Base-by-base conservation (phyloP, 2,797 vertebrate species). In the Tauraco hartlaubi region DNA sequence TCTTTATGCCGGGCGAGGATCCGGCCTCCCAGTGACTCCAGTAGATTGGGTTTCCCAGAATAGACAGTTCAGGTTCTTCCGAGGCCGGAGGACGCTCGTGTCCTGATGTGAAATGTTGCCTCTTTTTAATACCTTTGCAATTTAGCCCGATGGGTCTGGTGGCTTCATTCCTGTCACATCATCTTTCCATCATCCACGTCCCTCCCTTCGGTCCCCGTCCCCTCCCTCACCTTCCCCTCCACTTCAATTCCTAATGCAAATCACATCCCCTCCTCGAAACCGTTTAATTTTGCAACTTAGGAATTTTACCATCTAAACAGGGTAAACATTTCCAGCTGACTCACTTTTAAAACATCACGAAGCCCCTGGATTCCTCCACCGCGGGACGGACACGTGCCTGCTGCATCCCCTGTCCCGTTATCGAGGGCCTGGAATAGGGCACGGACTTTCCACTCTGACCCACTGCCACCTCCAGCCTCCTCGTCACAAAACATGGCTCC, bases 181-280 rank as follows among this genome's bases (percentile, higher is more conserved):
- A 81, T 84, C 88, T 85, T 85, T 62, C 83, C 80, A 93, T 94
- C 85, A 92, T 62, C 49, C 85, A 46, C 48, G 46, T 51, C 77
- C 80, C 33, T 92, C 64, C 74, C 88, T 31, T 63, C 37, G 44
- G n/a, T 84, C 39, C 69, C 63, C 14, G 3, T 61, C 71, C 75
- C 88, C 77, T 72, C 92, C 93, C 72, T 90, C 89, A 74, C 78
- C 79, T 88, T 77, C 93, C 75, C 88, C 76, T 94, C 76, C 3
- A 12, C 66, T 84, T 95, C 81, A 92, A 88, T 96, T 92, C 92
- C 94, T 92, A 91, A 97, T 96, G 92, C 88, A 94, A 91, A 95
- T 85, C 92, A 66, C 78, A 94, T 71, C 85, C 68, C 64, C 51
- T 67, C 64, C 84, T 68, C 33, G 5, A 92, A 96, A 67, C 80